Evolutionary conservation across 1,140 invertebrate species (phyloP), one percentile per base, ranked within the genome.

Genomic region (Cardiocondyla obscurior): DNA sequence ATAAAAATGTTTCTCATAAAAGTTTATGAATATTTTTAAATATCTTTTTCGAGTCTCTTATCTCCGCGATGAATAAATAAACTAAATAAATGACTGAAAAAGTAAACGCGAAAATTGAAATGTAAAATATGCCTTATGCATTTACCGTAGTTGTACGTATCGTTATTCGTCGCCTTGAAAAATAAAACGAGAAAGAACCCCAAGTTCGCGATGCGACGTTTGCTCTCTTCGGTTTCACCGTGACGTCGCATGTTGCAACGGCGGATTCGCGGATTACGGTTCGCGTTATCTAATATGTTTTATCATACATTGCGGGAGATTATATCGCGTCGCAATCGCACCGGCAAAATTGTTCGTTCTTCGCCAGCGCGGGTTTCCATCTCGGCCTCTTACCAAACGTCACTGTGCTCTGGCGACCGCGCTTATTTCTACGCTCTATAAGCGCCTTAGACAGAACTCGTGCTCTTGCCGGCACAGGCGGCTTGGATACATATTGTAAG

Each of bases 401-500:
- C 39, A 46, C 12, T 30, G 28, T 49, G 57, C n/a, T n/a, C n/a
- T 39, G 49, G 49, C 30, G 16, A 53, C 46, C 25, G 22, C 36
- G 62, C 33, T 53, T 69, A 42, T 49, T 69, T 69, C 62, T 42
- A 60, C n/a, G 57, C 39, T 51, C 33, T 42, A 42, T 57, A 58
- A 72, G 69, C 51, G 46, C 16, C 51, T 53, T 33, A 25, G 25
- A 73, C 14, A 44, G 16, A 60, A 60, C 28, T 53, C 49, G 42
- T 19, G 30, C 53, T 25, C 14, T 25, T n/a, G 19, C 25, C 14
- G 33, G 57, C 57, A n/a, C n/a, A 64, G 30, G 1, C 39, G 73
- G 28, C 28, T n/a, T 81, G 67, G 39, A 81, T 81, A 42, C 69
- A 73, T 73, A 73, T 60, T 79, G 46, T 53, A 67, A 62, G 22